Conservation (phyloP, 2,113 vertebrate genomes). For the Leiothrix lutea region DNA sequence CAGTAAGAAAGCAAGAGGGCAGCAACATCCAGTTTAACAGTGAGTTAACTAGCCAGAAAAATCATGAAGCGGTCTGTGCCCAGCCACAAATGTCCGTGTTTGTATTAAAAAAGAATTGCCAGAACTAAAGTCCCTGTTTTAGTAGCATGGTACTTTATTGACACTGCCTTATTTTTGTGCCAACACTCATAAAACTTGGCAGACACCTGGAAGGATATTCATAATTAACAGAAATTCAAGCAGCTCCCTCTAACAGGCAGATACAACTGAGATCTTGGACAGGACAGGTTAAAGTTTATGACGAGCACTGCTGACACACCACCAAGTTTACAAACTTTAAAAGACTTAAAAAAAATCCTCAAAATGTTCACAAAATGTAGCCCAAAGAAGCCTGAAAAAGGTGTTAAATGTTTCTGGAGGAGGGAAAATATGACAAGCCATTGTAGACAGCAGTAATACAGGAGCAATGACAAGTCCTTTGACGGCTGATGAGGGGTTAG, state of each 20-base stretch:
- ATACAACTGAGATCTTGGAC: not conserved
- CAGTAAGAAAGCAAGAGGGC: conserved; percentile 29
- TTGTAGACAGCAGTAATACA: not conserved
- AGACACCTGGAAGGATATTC: not conserved
- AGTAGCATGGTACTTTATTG: not conserved
- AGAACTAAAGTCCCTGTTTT: not conserved
- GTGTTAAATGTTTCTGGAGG: not conserved
- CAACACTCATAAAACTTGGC: not conserved
- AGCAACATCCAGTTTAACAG: not conserved
- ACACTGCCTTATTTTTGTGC: not conserved
- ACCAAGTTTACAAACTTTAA: not conserved
- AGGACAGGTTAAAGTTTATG: not conserved
- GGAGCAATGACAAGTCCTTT: accelerated
- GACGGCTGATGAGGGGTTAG: not conserved
- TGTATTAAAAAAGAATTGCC: not conserved
- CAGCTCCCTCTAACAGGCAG: not conserved
- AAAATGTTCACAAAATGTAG: not conserved
- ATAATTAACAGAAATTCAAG: not conserved
- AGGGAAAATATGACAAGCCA: not conserved
- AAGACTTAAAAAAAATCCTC: not conserved
- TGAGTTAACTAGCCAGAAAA: not conserved
- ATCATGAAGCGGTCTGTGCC: not conserved
- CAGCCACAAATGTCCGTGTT: not conserved
- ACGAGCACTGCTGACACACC: not conserved
- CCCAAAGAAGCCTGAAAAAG: not conserved